Conservation (phyloP, 2,797 vertebrate species). For the Rhinoraja longicauda region DNA sequence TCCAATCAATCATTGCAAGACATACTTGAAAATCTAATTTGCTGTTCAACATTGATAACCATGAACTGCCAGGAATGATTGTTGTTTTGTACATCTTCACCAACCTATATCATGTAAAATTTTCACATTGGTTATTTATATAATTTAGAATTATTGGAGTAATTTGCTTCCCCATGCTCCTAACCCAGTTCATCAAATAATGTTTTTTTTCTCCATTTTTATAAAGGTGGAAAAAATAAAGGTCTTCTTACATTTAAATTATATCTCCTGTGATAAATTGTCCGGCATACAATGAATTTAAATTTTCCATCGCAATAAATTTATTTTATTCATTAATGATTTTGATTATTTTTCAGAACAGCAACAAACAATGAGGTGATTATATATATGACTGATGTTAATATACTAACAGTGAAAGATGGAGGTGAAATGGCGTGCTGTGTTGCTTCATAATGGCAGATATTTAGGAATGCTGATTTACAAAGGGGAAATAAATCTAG, state of each 20-base stretch:
- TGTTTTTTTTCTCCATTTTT: not conserved
- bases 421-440: not conserved
- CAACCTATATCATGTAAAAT: constrained; percentile 1
- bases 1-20: constrained; percentile 73
- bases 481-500: constrained; percentile 12
- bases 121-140: not conserved
- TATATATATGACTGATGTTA: not conserved
- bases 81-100: constrained; percentile 13
- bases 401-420: not conserved
- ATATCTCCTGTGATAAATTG: not conserved
- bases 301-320: not conserved
- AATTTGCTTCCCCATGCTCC: not conserved
- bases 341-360: not conserved
- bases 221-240: not conserved
- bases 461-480: constrained; percentile 16
- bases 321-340: not conserved
- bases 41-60: constrained; percentile 64
- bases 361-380: not conserved
- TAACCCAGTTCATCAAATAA: not conserved
- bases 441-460: not conserved
- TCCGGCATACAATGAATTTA: not conserved
- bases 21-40: constrained; percentile 82
- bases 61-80: constrained; percentile 50
- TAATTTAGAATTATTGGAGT: not conserved
- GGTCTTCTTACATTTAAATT: not conserved